These are phyloP conservation scores for Lasioglossum figueresi DNA, from an alignment of 2,888 invertebrate species.

Conservation along the genomic window DNA sequence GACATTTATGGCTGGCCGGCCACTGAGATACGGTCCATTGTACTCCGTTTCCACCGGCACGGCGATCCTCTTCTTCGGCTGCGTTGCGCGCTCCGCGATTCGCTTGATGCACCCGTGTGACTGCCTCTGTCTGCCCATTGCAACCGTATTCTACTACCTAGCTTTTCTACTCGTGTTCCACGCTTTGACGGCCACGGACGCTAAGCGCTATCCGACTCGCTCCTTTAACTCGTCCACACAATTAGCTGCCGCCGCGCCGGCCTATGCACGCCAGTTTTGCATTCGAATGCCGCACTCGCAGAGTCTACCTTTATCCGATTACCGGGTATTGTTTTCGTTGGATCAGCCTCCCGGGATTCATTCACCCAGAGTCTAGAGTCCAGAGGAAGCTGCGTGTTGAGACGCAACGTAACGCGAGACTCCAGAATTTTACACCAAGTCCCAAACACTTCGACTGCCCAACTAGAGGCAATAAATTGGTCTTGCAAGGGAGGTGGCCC, in stretches of 20 bases:
- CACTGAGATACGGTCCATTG: slow-evolving; percentile 76
- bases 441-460: too few species aligned
- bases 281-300: neutral
- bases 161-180: slow-evolving; percentile 33
- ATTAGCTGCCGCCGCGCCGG: neutral
- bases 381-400: too few species aligned
- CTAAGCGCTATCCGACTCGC: neutral
- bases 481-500: too few species aligned
- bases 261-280: neutral
- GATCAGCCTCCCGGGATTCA: neutral
- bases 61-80: neutral
- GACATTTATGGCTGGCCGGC: slow-evolving; percentile 70
- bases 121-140: slow-evolving; percentile 39
- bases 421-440: too few species aligned
- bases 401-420: too few species aligned
- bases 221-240: neutral
- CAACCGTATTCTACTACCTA: slow-evolving; percentile 43
- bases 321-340: neutral
- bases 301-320: neutral
- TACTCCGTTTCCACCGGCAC: slow-evolving; percentile 55
- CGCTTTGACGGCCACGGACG: slow-evolving; percentile 14
- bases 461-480: too few species aligned
- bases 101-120: slow-evolving; percentile 31
- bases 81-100: neutral
- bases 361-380: neutral